These are phyloP conservation scores for Alca torda DNA, from an alignment of 2,797 vertebrate species.

Conservation along the genomic window DNA sequence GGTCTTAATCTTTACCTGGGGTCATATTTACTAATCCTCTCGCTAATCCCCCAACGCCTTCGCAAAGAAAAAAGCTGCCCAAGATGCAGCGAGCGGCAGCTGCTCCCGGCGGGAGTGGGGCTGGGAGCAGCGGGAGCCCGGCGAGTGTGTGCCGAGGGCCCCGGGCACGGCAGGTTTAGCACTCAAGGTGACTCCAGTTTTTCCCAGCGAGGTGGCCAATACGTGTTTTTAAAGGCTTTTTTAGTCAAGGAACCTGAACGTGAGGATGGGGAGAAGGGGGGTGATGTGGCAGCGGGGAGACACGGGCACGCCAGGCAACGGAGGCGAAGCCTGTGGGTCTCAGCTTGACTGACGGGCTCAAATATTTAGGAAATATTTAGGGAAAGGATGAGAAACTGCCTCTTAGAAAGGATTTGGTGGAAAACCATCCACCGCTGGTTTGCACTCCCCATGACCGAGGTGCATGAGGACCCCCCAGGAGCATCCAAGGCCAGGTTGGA, in stretches of 20 bases:
- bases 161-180: not conserved
- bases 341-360: rapidly evolving
- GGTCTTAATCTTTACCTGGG: conserved; percentile 59
- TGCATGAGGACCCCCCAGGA: rapidly evolving
- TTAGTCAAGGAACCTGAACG: not conserved
- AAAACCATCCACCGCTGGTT: rapidly evolving
- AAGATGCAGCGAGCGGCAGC: not conserved
- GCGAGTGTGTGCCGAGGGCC: rapidly evolving
- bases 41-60: conserved; percentile 24
- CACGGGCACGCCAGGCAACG: rapidly evolving
- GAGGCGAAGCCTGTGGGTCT: not conserved
- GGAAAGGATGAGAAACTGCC: not conserved
- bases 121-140: not conserved
- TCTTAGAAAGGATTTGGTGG: not conserved
- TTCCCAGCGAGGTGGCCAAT: not conserved
- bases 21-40: conserved; percentile 53
- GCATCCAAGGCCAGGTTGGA: not conserved
- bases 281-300: rapidly evolving
- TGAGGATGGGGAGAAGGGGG: not conserved
- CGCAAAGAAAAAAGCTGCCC: not conserved
- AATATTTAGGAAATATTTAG: not conserved
- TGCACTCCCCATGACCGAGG: rapidly evolving
- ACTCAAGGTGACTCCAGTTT: not conserved
- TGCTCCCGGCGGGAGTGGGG: rapidly evolving
- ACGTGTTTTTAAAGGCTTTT: not conserved